Conservation (phyloP, 2,113 vertebrate species). For the Thunnus thynnus region DNA sequence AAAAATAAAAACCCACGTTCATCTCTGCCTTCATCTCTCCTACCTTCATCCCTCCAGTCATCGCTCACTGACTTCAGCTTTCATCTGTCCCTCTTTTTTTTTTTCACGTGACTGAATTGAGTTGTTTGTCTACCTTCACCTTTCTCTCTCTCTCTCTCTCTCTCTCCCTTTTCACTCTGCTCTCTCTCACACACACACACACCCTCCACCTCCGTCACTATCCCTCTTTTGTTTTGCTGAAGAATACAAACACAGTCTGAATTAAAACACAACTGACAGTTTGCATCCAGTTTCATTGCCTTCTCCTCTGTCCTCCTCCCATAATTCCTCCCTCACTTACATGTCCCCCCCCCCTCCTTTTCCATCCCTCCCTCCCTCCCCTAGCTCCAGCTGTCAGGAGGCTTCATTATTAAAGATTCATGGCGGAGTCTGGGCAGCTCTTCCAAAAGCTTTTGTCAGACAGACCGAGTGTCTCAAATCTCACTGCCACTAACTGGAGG, state of each 20-base stretch:
- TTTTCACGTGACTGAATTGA: constrained; percentile 35
- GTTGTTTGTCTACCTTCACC: constrained; percentile 46
- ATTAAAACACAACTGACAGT: constrained; percentile 79
- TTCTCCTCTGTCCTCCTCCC: constrained; percentile 48
- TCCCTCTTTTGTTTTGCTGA: constrained; percentile 61
- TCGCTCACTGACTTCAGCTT: constrained; percentile 22
- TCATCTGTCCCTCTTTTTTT: constrained; percentile 24
- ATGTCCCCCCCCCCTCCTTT: neutral
- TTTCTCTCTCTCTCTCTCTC: constrained; percentile 27
- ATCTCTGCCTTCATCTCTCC: constrained; percentile 8
- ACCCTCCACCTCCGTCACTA: constrained; percentile 31
- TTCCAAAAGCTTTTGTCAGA: constrained; percentile 82
- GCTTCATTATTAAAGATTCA: constrained; percentile 85
- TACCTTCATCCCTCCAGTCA: constrained; percentile 17
- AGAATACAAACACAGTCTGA: constrained; percentile 70
- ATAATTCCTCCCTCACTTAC: constrained; percentile 57
- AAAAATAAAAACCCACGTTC: neutral
- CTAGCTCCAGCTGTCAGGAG: constrained; percentile 81
- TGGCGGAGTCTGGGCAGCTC: constrained; percentile 78
- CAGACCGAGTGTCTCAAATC: constrained; percentile 79
- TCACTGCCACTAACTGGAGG: constrained; percentile 74
- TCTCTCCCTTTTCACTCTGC: constrained; percentile 21
- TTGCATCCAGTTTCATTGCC: constrained; percentile 68
- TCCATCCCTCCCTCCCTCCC: constrained; percentile 42
- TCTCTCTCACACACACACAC: constrained; percentile 5